Evolutionary conservation across 2,113 vertebrate genomes (phyloP), one percentile per base, ranked within the genome.

Genomic region (Illadopsis cleaveri): DNA sequence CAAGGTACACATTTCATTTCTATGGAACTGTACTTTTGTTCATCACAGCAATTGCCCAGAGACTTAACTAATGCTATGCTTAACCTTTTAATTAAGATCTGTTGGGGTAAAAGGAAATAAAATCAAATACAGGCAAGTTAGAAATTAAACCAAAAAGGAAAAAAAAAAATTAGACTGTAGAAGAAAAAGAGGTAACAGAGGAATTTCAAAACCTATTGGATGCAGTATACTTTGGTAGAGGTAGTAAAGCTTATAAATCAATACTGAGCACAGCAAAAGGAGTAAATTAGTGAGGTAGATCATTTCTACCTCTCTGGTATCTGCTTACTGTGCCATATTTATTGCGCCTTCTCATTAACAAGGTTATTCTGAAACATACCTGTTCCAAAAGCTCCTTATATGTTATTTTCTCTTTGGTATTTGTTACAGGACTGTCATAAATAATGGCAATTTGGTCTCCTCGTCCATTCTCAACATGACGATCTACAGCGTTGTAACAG

Each of bases 401-500:
- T 8, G 98, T 99, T 97, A 99, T 98, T 65, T 96, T 94, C 90
- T 98, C 97, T 95, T 99, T 99, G 30, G 97, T 98, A 61, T 98
- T 97, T 54, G 99, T 99, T 90, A 99, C 99, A 22, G 99, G 99
- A 92, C 99, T 99, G 96, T 99, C 99, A 53, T 99, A 98, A 82
- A 99, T 98, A 96, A 99, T 98, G 47, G 99, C 99, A 64, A 97
- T 95, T 95, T 99, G 99, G 85, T 99, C 98, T 75, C 98, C 99
- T 86, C 96, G 97, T 53, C 99, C 99, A 35, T 96, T 98, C 95
- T 99, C 98, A 78, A 99, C 98, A 27, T 99, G 99, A 27, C 98
- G 99, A 86, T 99, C 99, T 62, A 99, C 94, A 62, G 99, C 98
- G 28, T 99, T 99, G 91, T 99, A 99, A 95, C 99, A 99, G 89